Evolutionary conservation across 53 echinoderm and acorn worm species (phyloP).

Genomic region (Henricia sp.): DNA sequence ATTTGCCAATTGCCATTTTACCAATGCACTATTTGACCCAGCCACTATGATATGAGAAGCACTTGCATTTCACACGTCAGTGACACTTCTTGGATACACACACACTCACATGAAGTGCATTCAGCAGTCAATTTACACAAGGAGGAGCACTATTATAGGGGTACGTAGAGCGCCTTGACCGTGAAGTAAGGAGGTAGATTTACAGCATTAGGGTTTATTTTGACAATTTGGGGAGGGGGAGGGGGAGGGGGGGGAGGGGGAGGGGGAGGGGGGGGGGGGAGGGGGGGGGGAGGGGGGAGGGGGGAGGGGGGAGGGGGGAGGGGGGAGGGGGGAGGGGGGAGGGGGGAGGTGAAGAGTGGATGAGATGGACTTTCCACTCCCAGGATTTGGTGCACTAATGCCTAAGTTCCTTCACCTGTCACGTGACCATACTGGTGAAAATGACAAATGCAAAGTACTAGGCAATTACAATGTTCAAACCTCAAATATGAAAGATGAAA

Average conservation of each 20-base stretch:
- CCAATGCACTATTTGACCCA: neutral
- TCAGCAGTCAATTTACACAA: slow-evolving; percentile 6
- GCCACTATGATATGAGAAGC: neutral
- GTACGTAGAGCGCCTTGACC: neutral
- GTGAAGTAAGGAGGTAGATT: neutral
- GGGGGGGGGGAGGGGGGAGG: neutral
- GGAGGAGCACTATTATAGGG: neutral
- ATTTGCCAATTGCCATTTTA: neutral
- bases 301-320: slow-evolving; percentile 6
- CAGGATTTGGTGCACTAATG: slow-evolving; percentile 19
- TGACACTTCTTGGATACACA: neutral
- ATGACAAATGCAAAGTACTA: slow-evolving; percentile 26
- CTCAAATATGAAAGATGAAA: neutral
- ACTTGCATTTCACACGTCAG: neutral
- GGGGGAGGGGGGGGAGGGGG: slow-evolving; percentile 1
- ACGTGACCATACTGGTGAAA: slow-evolving; percentile 10
- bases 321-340: neutral
- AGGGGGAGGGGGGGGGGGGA: too few species aligned
- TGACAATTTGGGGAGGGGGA: neutral
- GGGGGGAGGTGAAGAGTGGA: neutral
- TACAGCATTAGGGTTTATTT: neutral
- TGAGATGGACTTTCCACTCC: neutral
- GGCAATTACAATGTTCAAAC: slow-evolving; percentile 4
- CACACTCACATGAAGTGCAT: slow-evolving; percentile 10
- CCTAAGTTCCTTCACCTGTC: slow-evolving; percentile 54